A percentile compares a stretch with the other conserved stretches of the same genome.
These are phyloP conservation scores for Lepidurus apus DNA, from an alignment of 1,140 invertebrate species.

Conservation along the genomic window DNA sequence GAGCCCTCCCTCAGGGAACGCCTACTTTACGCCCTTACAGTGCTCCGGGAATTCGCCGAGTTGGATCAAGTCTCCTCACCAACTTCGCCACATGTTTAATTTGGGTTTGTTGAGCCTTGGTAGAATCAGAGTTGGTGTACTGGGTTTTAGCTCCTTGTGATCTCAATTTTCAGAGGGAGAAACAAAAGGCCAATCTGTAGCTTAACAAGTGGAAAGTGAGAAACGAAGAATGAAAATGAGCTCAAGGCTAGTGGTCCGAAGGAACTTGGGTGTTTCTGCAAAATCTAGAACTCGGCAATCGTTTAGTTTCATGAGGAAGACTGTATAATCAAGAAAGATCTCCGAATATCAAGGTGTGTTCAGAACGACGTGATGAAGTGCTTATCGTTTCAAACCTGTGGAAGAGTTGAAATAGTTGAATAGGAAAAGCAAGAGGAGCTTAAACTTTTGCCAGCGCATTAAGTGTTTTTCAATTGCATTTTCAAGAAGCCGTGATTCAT, in stretches of 20 bases:
- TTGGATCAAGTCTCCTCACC: conserved; percentile 41
- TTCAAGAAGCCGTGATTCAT: not conserved
- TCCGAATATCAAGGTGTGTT: conserved; percentile 12
- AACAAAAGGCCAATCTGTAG: not conserved
- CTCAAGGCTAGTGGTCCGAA: not conserved
- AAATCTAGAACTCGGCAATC: not conserved
- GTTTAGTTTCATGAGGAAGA: not conserved
- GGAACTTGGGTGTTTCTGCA: not conserved
- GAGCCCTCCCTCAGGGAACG: conserved; percentile 52
- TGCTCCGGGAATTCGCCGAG: conserved; percentile 50
- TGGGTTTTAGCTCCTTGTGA: not conserved
- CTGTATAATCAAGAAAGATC: conserved; percentile 10
- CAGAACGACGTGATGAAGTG: conserved; percentile 3
- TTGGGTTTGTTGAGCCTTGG: not conserved
- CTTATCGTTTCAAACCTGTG: not conserved
- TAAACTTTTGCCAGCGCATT: not conserved
- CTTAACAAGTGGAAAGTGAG: not conserved
- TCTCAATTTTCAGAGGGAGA: not conserved
- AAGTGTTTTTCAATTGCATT: not conserved
- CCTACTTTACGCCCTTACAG: conserved; percentile 54
- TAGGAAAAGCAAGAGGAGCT: not conserved
- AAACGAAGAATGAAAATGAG: not conserved
- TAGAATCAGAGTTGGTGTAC: not conserved
- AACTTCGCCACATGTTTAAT: conserved; percentile 22
- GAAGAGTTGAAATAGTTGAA: not conserved